Evolutionary conservation across 1,140 invertebrate species (phyloP), one percentile per base, ranked within the genome.

Genomic region (Tyrophagus putrescentiae): DNA sequence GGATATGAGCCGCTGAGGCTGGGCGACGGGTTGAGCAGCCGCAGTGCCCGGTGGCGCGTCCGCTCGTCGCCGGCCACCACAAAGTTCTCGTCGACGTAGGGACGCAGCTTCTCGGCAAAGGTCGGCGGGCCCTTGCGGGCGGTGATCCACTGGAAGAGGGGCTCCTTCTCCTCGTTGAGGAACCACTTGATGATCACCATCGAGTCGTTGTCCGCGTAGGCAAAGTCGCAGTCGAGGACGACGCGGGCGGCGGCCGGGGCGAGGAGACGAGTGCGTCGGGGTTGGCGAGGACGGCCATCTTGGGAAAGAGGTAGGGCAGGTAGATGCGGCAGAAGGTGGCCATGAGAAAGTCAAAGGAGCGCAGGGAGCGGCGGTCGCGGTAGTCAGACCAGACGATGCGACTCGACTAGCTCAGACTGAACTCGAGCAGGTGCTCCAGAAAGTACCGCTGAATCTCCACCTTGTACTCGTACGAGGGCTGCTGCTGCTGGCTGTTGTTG

Each of bases 331-430:
- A 92, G 69, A 96, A 97, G 66, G 83, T 84, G 70, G 94, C 84
- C 70, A 97, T 80, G 57, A 97, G 74, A 76, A 95, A 97, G 41
- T 83, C 81, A 74, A 96, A 95, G 65, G 83, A 82, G 68, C 81
- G 81, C 61, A 84, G 79, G 70, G 86, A 85, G 60, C 62, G 63
- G 18, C 80, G 76, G 4, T 80, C 78, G 29, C 77, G 78, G 71
- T 85, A 82, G 68, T 94, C 90, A 63, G 82, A 81, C 91, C 91
- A 96, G 70, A 91, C 84, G 59, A 96, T 79, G n/a, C n/a, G n/a
- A n/a, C n/a, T n/a, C n/a, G n/a, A n/a, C n/a, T n/a, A n/a, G n/a
- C n/a, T n/a, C n/a, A n/a, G n/a, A n/a, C n/a, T n/a, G n/a, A n/a
- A n/a, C n/a, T n/a, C n/a, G n/a, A n/a, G n/a, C n/a, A n/a, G n/a